Evolutionary conservation across 2,888 invertebrate genomes (phyloP), one percentile per base, ranked within the genome.

Genomic region (Athalia cordata): DNA sequence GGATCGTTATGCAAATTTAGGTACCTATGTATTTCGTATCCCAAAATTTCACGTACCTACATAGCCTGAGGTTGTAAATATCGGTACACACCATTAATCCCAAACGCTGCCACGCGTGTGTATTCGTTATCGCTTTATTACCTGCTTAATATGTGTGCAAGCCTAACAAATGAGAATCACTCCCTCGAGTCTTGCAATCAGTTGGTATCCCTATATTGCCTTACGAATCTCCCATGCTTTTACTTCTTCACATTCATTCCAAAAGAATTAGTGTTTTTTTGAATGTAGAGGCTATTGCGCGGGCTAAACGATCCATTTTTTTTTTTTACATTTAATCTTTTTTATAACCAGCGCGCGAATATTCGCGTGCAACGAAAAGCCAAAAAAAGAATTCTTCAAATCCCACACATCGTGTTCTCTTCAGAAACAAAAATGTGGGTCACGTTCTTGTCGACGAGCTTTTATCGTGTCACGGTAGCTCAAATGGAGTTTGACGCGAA

Each of bases 361-460:
- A 55, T 55, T 9, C 11, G 55, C 7, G n/a, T 8, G 9, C n/a
- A n/a, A 55, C 4, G 11, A 29, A 45, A 45, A 64, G 7, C 5
- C 5, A 57, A 55, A 11, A 43, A 45, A 55, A 55, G 8, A 59
- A 72, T 11, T 9, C 47, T n/a, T 15, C 47, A 57, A 72, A 13
- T 55, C 6, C 11, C 29, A 15, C 15, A 43, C 52, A 47, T 11
- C 52, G 7, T 11, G 15, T 29, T 43, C 55, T 52, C 68, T 55
- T 68, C 43, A 43, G 59, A 6, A 59, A 59, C n/a, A 72, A 8
- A 59, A 72, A 72, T 59, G 47, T 72, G 59, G 72, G 72, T 72
- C 72, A 59, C 11, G 52, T 57, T 72, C 59, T 72, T 59, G 47
- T 72, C 43, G 47, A 9, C 66, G 6, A 59, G 6, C 43, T 50